phyloP scores from a whole-genome alignment of 2,113 vertebrate species.

The Casuarius casuarius region DNA sequence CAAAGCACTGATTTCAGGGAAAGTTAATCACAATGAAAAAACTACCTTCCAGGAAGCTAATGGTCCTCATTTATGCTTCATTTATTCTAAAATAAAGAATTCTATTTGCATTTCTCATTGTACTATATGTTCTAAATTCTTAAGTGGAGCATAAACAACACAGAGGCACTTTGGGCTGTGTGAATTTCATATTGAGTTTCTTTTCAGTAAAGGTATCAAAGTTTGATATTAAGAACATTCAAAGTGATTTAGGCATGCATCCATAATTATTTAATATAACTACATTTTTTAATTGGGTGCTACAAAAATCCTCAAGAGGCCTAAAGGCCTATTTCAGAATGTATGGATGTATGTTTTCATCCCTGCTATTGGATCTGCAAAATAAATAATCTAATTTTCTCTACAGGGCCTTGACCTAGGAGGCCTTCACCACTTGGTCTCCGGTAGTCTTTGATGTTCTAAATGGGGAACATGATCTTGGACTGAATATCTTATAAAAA shows the following conservation, averaged over 20 bases:
- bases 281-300: not conserved
- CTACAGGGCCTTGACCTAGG: not conserved
- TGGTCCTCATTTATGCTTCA: not conserved
- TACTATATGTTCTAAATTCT: not conserved
- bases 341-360: not conserved
- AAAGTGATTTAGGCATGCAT: not conserved
- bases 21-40: not conserved
- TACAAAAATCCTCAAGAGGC: not conserved
- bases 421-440: not conserved
- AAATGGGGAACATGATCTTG: not conserved
- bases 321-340: not conserved
- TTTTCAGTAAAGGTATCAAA: not conserved
- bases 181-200: not conserved
- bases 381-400: not conserved
- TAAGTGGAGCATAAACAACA: not conserved
- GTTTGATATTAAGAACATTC: not conserved
- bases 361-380: not conserved
- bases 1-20: not conserved
- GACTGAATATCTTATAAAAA: not conserved
- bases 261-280: not conserved
- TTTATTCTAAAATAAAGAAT: not conserved
- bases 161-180: rapidly evolving
- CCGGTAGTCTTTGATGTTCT: not conserved
- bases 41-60: not conserved
- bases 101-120: not conserved